Evolutionary conservation across 1,140 invertebrate genomes (phyloP), one percentile per base, ranked within the genome.

Genomic region (Drosophila malerkotliana): DNA sequence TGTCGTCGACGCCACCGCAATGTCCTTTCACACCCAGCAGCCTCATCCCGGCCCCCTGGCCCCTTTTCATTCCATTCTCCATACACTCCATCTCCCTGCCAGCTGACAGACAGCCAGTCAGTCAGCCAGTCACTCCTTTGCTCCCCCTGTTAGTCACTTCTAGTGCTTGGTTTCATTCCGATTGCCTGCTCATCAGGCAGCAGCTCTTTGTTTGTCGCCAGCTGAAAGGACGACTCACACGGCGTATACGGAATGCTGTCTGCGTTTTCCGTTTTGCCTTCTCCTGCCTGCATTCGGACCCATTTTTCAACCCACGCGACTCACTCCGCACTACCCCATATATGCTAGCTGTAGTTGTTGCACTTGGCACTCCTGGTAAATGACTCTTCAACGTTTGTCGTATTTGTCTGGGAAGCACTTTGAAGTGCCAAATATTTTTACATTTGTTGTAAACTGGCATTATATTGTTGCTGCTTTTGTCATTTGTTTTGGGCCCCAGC

Each of bases 371-470:
- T 87, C 64, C 62, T 78, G 67, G 82, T 88, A 87, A 87, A 87
- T 87, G 82, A 82, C 82, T 79, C 83, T 87, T 87, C 83, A 87
- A 87, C 78, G 83, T 87, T 85, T 85, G 78, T 85, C 82, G 82
- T 82, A 87, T 87, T 85, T 85, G 78, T 85, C 81, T 87, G 82
- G 82, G 34, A 79, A 79, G 67, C 79, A 87, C 82, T 88, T 88
- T 88, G 47, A 77, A 87, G 82, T 87, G 82, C 78, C 82, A 82
- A 88, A 87, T 88, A 87, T 88, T 87, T 87, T 88, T 79, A 78
- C 83, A 88, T 87, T 87, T 85, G 78, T 75, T 78, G 41, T 44
- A 44, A 14, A 44, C n/a, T 18, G 15, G 41, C n/a, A 44, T 44
- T 74, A 62, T 53, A 21, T 53, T 73, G 62, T 68, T 62, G 73